Conservation (phyloP, 2,113 vertebrate genomes). For the Ceratotherium simum region DNA sequence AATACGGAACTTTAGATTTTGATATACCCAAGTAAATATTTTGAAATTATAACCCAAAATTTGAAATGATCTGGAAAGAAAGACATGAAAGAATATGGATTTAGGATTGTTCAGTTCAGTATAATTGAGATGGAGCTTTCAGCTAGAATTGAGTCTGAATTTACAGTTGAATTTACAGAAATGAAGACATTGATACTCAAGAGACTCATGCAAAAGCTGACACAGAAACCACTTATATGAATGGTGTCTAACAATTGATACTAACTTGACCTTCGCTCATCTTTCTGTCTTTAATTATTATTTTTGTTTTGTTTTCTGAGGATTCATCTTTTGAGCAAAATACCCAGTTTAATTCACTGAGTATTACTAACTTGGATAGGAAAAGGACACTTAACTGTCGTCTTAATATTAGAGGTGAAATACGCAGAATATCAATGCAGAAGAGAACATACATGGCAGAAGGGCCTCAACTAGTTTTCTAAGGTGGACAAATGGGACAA, state of each 20-base stretch:
- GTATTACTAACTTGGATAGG: background rate
- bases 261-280: background rate
- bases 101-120: background rate
- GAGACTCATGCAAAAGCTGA: background rate
- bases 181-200: background rate
- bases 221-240: background rate
- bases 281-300: background rate
- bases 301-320: background rate
- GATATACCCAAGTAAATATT: conserved; percentile 42
- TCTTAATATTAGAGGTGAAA: conserved; percentile 3
- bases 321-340: conserved; percentile 34
- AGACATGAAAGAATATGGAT: conserved; percentile 46
- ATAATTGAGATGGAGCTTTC: conserved; percentile 8
- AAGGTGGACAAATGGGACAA: background rate
- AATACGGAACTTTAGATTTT: conserved; percentile 54
- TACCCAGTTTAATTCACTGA: conserved; percentile 36
- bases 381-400: conserved; percentile 3
- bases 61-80: conserved; percentile 11
- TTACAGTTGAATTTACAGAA: background rate
- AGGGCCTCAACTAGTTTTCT: conserved; percentile 23
- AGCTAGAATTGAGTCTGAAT: background rate
- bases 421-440: background rate
- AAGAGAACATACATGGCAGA: background rate
- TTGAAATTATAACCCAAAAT: conserved; percentile 42
- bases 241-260: background rate